These are phyloP conservation scores for Drosophila neocordata DNA, from an alignment of 1,140 invertebrate species.

Conservation along the genomic window DNA sequence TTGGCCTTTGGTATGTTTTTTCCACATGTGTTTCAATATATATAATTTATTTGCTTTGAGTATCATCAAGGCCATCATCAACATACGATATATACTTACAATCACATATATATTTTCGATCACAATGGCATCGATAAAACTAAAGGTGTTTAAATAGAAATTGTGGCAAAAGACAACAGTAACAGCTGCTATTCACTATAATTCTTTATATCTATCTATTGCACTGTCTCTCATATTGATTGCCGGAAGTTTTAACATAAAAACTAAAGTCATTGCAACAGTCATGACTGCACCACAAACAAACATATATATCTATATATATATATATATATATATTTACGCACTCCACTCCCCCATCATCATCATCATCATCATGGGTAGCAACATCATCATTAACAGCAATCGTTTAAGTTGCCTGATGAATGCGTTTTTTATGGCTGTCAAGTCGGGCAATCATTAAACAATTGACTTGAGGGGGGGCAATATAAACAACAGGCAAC, in stretches of 20 bases:
- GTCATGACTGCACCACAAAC: constrained; percentile 46
- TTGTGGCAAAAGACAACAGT: constrained; percentile 11
- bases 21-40: constrained; percentile 11
- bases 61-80: constrained; percentile 1
- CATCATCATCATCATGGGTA: neutral
- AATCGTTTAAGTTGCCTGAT: constrained; percentile 48
- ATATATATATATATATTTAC: constrained; percentile 21
- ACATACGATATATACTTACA: neutral
- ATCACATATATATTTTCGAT: neutral
- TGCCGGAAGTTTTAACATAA: constrained; percentile 65
- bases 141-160: constrained; percentile 36
- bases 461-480: constrained; percentile 19
- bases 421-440: constrained; percentile 56
- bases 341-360: neutral
- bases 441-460: constrained; percentile 30
- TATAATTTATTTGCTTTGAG: constrained; percentile 39
- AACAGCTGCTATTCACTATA: constrained; percentile 21
- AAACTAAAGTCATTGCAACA: constrained; percentile 30
- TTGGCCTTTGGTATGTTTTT: constrained; percentile 14
- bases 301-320: constrained; percentile 23
- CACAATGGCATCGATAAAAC: constrained; percentile 3
- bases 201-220: constrained; percentile 11
- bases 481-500: neutral
- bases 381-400: constrained; percentile 35
- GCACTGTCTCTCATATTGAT: constrained; percentile 31